phyloP scores from a whole-genome alignment of 2,888 invertebrate species.

The Drosophila niveifrons region DNA sequence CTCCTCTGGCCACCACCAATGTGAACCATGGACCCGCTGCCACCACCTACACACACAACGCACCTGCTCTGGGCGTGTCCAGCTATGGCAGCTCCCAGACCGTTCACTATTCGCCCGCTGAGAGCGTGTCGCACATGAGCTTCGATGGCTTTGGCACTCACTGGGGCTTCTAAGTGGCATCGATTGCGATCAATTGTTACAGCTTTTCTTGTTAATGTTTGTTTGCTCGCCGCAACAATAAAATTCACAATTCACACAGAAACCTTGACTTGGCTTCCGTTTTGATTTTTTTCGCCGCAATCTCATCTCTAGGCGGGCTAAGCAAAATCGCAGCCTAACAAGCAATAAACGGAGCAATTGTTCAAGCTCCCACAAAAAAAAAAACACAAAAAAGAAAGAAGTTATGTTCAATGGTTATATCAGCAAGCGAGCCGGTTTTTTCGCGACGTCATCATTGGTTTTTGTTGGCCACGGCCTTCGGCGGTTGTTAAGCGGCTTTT shows the following conservation, averaged over 20 bases:
- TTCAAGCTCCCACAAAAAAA: constrained; percentile 17
- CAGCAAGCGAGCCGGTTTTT: constrained; percentile 47
- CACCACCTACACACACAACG: constrained; percentile 83
- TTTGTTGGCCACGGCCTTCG: constrained; percentile 41
- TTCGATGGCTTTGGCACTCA: constrained; percentile 89
- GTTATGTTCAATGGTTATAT: constrained; percentile 42
- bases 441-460: constrained; percentile 59
- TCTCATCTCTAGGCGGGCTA: constrained; percentile 30
- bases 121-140: constrained; percentile 88
- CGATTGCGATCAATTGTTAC: constrained; percentile 32
- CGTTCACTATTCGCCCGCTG: constrained; percentile 86
- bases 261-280: constrained; percentile 48
- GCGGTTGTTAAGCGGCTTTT: constrained; percentile 54
- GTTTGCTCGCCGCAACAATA: constrained; percentile 40
- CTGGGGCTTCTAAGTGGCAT: constrained; percentile 88
- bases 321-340: constrained; percentile 52
- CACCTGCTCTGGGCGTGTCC: constrained; percentile 82
- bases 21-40: constrained; percentile 75
- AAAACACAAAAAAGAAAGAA: too few species aligned
- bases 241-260: constrained; percentile 46
- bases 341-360: constrained; percentile 60
- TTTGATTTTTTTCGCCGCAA: constrained; percentile 16
- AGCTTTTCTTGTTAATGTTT: constrained; percentile 61
- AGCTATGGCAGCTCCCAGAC: constrained; percentile 83
- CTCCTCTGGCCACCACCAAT: constrained; percentile 69